These are phyloP conservation scores for Acanthisitta chloris DNA, from an alignment of 2,113 vertebrate genomes.

Conservation along the genomic window DNA sequence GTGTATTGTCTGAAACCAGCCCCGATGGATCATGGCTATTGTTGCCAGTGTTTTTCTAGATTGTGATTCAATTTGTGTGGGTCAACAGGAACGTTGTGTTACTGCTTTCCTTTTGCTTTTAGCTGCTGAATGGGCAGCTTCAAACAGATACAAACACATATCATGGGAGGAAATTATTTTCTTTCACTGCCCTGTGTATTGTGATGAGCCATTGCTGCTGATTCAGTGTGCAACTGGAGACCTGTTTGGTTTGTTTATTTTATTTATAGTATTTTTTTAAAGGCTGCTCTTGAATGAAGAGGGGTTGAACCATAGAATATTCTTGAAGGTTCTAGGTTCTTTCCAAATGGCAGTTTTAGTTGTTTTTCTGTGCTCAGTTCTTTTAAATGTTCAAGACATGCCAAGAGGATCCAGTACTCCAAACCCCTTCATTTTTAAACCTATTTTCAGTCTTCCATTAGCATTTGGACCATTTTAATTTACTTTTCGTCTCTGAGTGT, in stretches of 20 bases:
- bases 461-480: not conserved
- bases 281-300: not conserved
- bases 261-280: not conserved
- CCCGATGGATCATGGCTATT: constrained; percentile 60
- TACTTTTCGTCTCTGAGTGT: not conserved
- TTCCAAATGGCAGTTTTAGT: not conserved
- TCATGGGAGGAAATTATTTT: constrained; percentile 60
- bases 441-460: not conserved
- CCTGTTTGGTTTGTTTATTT: not conserved
- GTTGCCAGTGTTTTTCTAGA: constrained; percentile 76
- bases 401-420: not conserved
- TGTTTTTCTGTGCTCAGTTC: not conserved
- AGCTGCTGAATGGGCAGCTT: constrained; percentile 71
- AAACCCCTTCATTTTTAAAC: not conserved
- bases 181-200: constrained; percentile 35
- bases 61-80: constrained; percentile 72
- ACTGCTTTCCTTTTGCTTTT: constrained; percentile 68
- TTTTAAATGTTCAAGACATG: not conserved
- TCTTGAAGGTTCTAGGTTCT: not conserved
- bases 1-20: not conserved
- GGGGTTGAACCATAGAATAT: not conserved
- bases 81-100: constrained; percentile 67
- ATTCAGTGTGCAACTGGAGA: not conserved
- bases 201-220: constrained; percentile 11
- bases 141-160: constrained; percentile 46